A percentile compares a stretch with the other conserved stretches of the same genome.
phyloP scores from a whole-genome alignment of 2,797 vertebrate species.

The Cyprinodon diabolis region DNA sequence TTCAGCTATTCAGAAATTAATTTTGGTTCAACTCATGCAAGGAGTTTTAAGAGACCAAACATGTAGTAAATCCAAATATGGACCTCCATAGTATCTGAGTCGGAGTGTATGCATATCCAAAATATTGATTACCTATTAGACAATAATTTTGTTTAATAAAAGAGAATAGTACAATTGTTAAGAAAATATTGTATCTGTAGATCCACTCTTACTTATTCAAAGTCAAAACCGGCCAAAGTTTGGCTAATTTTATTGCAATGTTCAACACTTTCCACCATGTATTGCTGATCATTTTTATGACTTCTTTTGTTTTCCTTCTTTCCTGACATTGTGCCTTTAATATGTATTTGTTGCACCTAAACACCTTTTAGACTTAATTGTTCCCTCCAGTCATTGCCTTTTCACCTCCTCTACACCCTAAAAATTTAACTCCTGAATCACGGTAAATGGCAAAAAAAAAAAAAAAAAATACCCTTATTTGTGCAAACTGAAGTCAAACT shows the following conservation, averaged over 20 bases:
- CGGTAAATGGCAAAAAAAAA: background rate
- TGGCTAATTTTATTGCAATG: background rate
- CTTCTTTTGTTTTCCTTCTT: background rate
- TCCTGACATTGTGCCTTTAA: background rate
- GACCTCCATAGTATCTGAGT: background rate
- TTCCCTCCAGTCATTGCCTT: background rate
- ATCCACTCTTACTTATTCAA: too few species aligned
- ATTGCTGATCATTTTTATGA: background rate
- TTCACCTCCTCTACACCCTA: conserved; percentile 3
- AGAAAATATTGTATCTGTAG: background rate
- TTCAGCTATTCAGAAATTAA: background rate
- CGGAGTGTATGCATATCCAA: background rate
- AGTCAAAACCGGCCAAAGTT: background rate
- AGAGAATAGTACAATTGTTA: background rate
- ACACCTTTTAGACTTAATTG: background rate
- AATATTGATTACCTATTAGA: too few species aligned
- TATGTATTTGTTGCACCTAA: background rate
- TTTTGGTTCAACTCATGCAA: background rate
- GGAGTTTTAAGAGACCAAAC: background rate
- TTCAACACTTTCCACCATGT: background rate
- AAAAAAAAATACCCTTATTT: background rate
- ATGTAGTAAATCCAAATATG: background rate
- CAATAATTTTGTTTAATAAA: background rate
- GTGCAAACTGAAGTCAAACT: conserved; percentile 15
- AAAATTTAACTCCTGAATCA: background rate